These are phyloP conservation scores for Ceramica pisi DNA, from an alignment of 2,888 invertebrate species.

Conservation along the genomic window DNA sequence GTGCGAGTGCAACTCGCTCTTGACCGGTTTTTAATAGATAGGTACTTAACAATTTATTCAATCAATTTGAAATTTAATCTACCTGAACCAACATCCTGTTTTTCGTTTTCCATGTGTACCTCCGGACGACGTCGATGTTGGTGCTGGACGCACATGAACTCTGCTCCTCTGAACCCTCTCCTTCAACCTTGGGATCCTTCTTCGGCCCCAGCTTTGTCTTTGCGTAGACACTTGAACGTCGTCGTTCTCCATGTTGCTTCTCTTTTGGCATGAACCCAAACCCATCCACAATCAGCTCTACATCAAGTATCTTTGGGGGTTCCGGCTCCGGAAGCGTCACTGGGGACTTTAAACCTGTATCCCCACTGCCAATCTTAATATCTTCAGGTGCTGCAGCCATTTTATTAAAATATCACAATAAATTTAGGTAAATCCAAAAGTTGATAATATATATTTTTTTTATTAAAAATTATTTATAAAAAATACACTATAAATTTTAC, in stretches of 20 bases:
- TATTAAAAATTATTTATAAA: constrained; percentile 30
- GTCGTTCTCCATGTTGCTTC: constrained; percentile 8
- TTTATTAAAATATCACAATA: constrained; percentile 61
- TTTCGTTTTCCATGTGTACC: constrained; percentile 93
- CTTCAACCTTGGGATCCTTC: constrained; percentile 55
- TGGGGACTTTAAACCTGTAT: background rate
- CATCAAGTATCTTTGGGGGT: constrained; percentile 77
- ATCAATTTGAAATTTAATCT: constrained; percentile 11
- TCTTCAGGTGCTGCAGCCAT: constrained; percentile 75
- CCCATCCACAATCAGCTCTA: constrained; percentile 85
- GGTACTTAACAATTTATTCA: background rate
- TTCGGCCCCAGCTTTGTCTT: constrained; percentile 33
- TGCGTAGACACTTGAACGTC: constrained; percentile 19
- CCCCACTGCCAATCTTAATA: constrained; percentile 65
- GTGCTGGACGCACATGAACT: constrained; percentile 83
- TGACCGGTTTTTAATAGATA: no score
- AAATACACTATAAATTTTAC: constrained; percentile 30
- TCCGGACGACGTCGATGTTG: constrained; percentile 87
- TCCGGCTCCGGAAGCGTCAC: constrained; percentile 22
- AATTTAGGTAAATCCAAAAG: constrained; percentile 67
- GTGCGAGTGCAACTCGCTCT: no score
- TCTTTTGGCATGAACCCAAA: constrained; percentile 87
- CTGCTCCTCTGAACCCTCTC: constrained; percentile 67
- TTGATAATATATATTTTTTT: background rate
- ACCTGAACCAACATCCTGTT: constrained; percentile 92